Evolutionary conservation across 1,140 invertebrate species (phyloP), one percentile per base, ranked within the genome.

Genomic region (Heliconius eleuchia): DNA sequence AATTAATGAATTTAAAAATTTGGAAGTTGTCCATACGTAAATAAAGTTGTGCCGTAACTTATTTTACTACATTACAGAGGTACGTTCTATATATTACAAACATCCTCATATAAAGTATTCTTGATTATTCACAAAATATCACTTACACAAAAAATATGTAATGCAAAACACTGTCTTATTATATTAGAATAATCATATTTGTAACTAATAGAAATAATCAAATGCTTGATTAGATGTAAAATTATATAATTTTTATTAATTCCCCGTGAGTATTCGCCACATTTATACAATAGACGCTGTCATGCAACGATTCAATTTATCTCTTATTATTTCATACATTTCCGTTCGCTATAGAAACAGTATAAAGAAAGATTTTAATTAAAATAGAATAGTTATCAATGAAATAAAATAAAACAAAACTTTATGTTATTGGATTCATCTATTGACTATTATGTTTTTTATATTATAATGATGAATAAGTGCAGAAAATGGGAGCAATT

Each of bases 231-330:
- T 19, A 57, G 19, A 60, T 9, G 23, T 23, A 23, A n/a, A 23
- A 60, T 0, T 46, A 16, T 46, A 16, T 60, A 60, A 23, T 60
- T 60, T 60, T 60, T 23, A 60, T n/a, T 60, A 60, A 8, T 60
- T 60, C n/a, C n/a, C 23, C 55, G 23, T 23, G n/a, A 60, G 8
- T 60, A 60, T 60, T 60, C n/a, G 1, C n/a, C 55, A 60, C 23
- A 60, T 60, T 23, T 60, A 19, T 60, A 60, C n/a, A 60, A 60
- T 23, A 60, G 55, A 60, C n/a, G 55, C 0, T 60, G n/a, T 60
- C 55, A 60, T n/a, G 55, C 55, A 60, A 60, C 55, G n/a, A 60
- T 60, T 60, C 55, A 60, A 23, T 60, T 60, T 60, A 60, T 60
- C 55, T 60, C 23, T 60, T 52, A 52, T 60, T 52, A 52, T 52